A percentile compares a stretch with the other conserved stretches of the same genome.
Conservation (phyloP, 35 echinoderm and acorn worm species). For the Holothuria glaberrima region DNA sequence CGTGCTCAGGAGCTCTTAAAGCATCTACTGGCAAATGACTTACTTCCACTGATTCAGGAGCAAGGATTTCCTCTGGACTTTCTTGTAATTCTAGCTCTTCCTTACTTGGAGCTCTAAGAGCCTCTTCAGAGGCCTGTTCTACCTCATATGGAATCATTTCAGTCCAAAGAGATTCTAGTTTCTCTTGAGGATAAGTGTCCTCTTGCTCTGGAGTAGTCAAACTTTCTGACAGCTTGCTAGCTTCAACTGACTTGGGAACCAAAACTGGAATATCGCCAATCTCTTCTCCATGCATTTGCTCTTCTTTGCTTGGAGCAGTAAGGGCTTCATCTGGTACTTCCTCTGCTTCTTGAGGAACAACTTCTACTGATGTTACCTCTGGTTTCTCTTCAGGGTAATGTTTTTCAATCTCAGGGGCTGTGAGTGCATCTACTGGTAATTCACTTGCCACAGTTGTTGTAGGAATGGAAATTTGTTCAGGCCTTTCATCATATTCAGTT, state of each 20-base stretch:
- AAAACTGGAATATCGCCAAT: slow-evolving; percentile 22
- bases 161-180: neutral
- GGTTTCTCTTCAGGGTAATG: slow-evolving; percentile 50
- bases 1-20: slow-evolving; percentile 38
- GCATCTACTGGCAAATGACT: slow-evolving; percentile 38
- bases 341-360: slow-evolving; percentile 4
- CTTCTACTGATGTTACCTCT: neutral
- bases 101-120: slow-evolving; percentile 30
- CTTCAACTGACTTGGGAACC: slow-evolving; percentile 15
- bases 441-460: neutral
- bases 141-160: slow-evolving; percentile 23
- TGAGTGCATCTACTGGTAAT: slow-evolving; percentile 3
- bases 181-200: neutral
- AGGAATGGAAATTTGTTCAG: neutral
- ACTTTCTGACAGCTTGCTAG: neutral
- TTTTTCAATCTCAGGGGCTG: slow-evolving; percentile 43
- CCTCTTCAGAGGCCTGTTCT: slow-evolving; percentile 41
- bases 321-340: slow-evolving; percentile 30
- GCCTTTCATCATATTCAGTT: neutral
- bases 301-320: slow-evolving; percentile 7
- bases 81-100: slow-evolving; percentile 56
- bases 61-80: slow-evolving; percentile 34
- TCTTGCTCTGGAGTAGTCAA: neutral
- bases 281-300: neutral
- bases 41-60: slow-evolving; percentile 33